Conservation (phyloP, 2,797 vertebrate species). For the Rhodeus uyekii region DNA sequence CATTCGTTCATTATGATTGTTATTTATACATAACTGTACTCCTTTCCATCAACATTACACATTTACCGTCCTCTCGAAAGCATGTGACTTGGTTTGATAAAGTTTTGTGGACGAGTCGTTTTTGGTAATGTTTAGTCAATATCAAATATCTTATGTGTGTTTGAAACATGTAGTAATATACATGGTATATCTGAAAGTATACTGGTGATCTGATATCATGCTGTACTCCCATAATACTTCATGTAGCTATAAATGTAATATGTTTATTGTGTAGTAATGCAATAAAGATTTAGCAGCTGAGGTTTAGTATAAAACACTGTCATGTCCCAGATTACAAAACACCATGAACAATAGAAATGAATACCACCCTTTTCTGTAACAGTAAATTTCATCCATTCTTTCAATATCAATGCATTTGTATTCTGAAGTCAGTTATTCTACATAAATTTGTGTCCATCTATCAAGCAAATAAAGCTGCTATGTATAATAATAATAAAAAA, state of each 20-base stretch:
- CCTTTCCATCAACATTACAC: not conserved
- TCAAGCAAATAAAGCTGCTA: too few species aligned
- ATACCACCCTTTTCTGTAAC: too few species aligned
- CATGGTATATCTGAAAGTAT: not conserved
- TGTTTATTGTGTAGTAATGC: not conserved
- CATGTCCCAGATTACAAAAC: not conserved
- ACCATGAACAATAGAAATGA: not conserved
- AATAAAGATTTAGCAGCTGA: not conserved
- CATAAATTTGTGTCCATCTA: not conserved
- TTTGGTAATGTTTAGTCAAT: not conserved
- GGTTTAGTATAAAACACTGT: not conserved
- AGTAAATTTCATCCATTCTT: not conserved
- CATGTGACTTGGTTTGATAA: not conserved
- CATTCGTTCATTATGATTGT: too few species aligned
- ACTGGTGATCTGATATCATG: too few species aligned
- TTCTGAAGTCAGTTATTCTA: not conserved
- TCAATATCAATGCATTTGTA: not conserved
- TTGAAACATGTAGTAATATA: not conserved
- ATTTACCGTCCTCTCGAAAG: not conserved
- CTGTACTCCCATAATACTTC: not conserved
- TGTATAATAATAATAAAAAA: not conserved
- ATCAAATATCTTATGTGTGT: not conserved
- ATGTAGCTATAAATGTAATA: not conserved
- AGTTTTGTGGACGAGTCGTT: not conserved
- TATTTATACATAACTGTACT: not conserved